Evolutionary conservation across 2,797 vertebrate genomes (phyloP).

Genomic region (Silurus aristotelis): DNA sequence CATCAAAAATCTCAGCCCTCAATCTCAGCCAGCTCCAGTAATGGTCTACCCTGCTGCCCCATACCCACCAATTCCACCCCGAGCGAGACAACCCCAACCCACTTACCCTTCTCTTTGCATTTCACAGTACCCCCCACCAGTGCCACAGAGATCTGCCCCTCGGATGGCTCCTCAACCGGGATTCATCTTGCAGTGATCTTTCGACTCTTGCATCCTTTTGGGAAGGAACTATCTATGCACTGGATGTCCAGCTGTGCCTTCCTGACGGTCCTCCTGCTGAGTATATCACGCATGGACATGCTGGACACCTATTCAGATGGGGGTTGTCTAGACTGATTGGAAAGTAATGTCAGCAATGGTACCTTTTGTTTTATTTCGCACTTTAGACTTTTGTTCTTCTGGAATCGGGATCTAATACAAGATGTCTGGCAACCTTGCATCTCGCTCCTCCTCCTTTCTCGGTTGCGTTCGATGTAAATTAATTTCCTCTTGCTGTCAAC

Average conservation of each 20-base stretch:
- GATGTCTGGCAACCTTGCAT: slow-evolving; percentile 24
- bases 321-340: background rate
- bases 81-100: slow-evolving; percentile 74
- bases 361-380: slow-evolving; percentile 49
- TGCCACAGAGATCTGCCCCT: slow-evolving; percentile 84
- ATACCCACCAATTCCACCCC: slow-evolving; percentile 88
- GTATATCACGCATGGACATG: slow-evolving; percentile 51
- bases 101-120: slow-evolving; percentile 78
- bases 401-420: slow-evolving; percentile 18
- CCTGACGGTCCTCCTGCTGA: slow-evolving; percentile 53
- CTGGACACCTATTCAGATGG: slow-evolving; percentile 34
- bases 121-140: slow-evolving; percentile 81
- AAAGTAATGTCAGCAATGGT: slow-evolving; percentile 33
- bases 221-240: slow-evolving; percentile 38
- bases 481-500: background rate
- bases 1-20: slow-evolving; percentile 69
- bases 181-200: slow-evolving; percentile 90
- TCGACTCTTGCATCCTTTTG: slow-evolving; percentile 34
- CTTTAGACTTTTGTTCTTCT: slow-evolving; percentile 52
- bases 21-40: slow-evolving; percentile 65
- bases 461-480: background rate
- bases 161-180: slow-evolving; percentile 86
- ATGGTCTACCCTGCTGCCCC: slow-evolving; percentile 71
- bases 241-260: slow-evolving; percentile 56
- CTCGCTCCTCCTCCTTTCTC: background rate